Evolutionary conservation across 2,797 vertebrate species (phyloP), one percentile per base, ranked within the genome.

Genomic region (Dipus sagitta): DNA sequence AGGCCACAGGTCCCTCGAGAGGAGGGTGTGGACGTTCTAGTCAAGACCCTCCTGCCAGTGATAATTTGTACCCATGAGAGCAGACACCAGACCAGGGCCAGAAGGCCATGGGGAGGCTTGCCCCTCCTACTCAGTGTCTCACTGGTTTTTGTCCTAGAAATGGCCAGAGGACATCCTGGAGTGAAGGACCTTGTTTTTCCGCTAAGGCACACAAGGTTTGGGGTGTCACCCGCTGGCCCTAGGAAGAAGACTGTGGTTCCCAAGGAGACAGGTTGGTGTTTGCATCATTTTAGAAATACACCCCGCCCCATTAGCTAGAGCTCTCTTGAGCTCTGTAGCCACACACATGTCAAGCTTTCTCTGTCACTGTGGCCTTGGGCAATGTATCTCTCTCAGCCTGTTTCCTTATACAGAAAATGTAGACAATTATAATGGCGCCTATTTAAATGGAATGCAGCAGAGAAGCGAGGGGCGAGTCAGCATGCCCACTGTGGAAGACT

Each of bases 381-480:
- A 54, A 83, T 82, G n/a, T 52, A 38, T 58, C 47, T 72, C 75
- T 74, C 81, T 89, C 75, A 54, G 34, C 32, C 65, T 12, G 26
- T 72, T 30, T 78, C 14, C 64, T 83, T 52, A 38, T 58, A 24
- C 54, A 67, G 68, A 68, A 30, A 70, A 64, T 32, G 52, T 77
- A 15, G 34, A 58, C 13, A 28, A 58, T 58, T 58, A 42, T 65
- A 47, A n/a, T 0, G 23, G 24, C 47, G 64, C 20, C 47, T 18
- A 3, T 47, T 54, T 67, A 71, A 58, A 58, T 58, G 54, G 54
- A 58, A 58, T 17, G 30, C 67, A 13, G 17, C 54, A 78, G 52
- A 23, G 9, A 47, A 38, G 28, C 13, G 1, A 2, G 1, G 18
- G 65, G 52, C 23, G 1, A 4, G 14, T 67, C 1, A 6, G 13